phyloP scores from a whole-genome alignment of 2,888 invertebrate genomes.

The Eristalis pertinax region DNA sequence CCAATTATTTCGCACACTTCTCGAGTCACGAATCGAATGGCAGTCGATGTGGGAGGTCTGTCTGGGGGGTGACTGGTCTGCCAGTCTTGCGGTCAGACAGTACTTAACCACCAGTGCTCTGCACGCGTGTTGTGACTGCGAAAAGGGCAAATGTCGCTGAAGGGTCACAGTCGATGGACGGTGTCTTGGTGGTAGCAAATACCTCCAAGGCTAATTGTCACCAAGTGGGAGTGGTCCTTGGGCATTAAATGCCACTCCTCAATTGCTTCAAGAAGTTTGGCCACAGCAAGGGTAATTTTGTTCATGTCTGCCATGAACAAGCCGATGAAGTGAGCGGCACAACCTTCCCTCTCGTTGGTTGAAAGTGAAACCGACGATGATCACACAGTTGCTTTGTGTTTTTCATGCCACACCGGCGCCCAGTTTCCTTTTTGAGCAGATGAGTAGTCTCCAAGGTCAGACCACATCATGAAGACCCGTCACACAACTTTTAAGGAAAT shows the following conservation, averaged over 20 bases:
- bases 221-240: not conserved
- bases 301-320: too few species aligned
- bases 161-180: not conserved
- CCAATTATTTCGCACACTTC: conserved; percentile 8
- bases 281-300: not conserved
- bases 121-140: not conserved
- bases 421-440: not conserved
- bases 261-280: not conserved
- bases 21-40: not conserved
- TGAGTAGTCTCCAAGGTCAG: not conserved
- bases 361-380: not conserved
- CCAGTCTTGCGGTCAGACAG: not conserved
- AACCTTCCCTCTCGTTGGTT: not conserved
- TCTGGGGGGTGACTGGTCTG: not conserved
- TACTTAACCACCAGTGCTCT: not conserved
- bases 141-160: not conserved
- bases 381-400: not conserved
- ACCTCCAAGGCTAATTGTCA: not conserved
- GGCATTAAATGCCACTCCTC: not conserved
- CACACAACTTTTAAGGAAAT: not conserved
- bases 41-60: not conserved
- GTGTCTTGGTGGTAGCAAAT: not conserved
- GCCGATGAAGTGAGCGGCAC: too few species aligned
- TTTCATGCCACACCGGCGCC: not conserved
- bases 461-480: not conserved